Percentiles rank a stretch among this genome's conserved stretches.
phyloP scores from a whole-genome alignment of 2,797 vertebrate species.

The Gambusia yucatana region DNA sequence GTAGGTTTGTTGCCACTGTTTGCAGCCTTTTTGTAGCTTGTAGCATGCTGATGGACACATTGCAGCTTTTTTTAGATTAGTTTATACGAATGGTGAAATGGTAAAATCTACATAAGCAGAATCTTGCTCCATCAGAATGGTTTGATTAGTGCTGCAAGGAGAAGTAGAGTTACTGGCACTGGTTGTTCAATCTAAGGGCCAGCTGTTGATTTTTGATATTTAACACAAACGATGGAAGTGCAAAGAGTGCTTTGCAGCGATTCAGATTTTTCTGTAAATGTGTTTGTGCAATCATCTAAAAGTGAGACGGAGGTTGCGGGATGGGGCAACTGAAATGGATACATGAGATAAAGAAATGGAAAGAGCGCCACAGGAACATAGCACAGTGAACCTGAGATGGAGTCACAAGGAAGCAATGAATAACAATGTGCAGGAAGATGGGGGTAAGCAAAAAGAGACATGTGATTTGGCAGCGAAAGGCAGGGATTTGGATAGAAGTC shows the following conservation, averaged over 20 bases:
- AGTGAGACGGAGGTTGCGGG: slow-evolving; percentile 41
- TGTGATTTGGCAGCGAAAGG: slow-evolving; percentile 57
- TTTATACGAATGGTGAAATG: slow-evolving; percentile 29
- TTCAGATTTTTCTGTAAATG: slow-evolving; percentile 57
- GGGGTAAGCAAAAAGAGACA: slow-evolving; percentile 49
- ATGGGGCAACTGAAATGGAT: slow-evolving; percentile 48
- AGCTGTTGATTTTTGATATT: slow-evolving; percentile 69
- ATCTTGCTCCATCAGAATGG: slow-evolving; percentile 13
- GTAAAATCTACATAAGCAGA: slow-evolving; percentile 35
- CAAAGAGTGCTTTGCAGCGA: slow-evolving; percentile 47
- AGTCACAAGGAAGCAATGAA: slow-evolving; percentile 56
- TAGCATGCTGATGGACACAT: slow-evolving; percentile 17
- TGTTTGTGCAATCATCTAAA: slow-evolving; percentile 48
- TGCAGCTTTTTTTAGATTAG: slow-evolving; percentile 2
- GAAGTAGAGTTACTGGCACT: slow-evolving; percentile 25
- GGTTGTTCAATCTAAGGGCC: slow-evolving; percentile 61
- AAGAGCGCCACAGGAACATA: slow-evolving; percentile 51
- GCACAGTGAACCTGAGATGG: slow-evolving; percentile 47
- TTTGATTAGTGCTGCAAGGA: slow-evolving; percentile 45
- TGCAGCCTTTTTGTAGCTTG: slow-evolving; percentile 29
- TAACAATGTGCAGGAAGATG: slow-evolving; percentile 65
- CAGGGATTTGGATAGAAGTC: slow-evolving; percentile 56
- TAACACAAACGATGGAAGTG: slow-evolving; percentile 49
- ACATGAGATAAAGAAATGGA: slow-evolving; percentile 59
- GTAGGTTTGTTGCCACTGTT: slow-evolving; percentile 30